Conservation (phyloP, 2,888 invertebrate species). For the Galerucella nymphaeae region DNA sequence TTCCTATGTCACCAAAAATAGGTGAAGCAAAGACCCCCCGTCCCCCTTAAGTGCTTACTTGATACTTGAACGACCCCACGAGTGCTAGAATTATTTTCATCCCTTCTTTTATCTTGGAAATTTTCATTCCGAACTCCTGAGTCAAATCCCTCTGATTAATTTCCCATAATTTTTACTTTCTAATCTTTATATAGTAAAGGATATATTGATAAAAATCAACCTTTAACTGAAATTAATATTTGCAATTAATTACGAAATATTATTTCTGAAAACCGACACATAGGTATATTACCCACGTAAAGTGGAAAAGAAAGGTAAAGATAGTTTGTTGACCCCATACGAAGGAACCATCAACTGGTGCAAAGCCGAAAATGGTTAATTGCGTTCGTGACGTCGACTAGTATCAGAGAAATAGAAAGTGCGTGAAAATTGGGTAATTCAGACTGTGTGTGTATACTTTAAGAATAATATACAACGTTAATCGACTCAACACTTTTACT, state of each 20-base stretch:
- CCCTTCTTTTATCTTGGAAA: no score
- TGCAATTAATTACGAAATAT: neutral
- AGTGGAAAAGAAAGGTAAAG: constrained; percentile 20
- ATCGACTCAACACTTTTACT: constrained; percentile 50
- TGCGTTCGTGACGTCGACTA: constrained; percentile 42
- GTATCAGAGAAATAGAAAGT: constrained; percentile 52
- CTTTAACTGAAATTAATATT: neutral
- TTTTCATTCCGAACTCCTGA: no score
- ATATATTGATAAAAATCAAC: neutral
- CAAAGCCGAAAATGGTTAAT: constrained; percentile 40
- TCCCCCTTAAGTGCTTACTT: no score
- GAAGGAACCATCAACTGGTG: constrained; percentile 19
- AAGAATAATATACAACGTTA: constrained; percentile 29
- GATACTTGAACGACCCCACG: no score
- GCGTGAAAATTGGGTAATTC: constrained; percentile 53
- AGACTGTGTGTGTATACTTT: constrained; percentile 29
- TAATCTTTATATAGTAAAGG: no score
- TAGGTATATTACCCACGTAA: neutral
- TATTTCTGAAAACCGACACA: neutral
- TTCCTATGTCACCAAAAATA: no score
- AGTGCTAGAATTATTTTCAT: no score
- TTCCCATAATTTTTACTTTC: no score
- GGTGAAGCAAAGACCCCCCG: no score
- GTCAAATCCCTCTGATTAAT: no score
- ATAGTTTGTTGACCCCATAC: constrained; percentile 28